Conservation (phyloP, 2,113 vertebrate genomes). For the Pyxicephalus adspersus region DNA sequence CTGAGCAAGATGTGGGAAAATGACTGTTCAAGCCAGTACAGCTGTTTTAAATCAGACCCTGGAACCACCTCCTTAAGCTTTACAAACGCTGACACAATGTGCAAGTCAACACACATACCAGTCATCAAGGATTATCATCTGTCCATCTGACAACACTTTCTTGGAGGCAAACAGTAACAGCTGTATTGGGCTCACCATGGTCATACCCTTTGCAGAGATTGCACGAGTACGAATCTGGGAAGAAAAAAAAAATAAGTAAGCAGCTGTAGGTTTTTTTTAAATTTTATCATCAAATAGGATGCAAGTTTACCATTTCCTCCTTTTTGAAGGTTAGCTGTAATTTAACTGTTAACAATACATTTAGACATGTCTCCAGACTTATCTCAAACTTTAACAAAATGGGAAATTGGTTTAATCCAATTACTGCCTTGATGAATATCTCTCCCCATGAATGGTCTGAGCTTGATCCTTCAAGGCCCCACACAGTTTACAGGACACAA, state of each 20-base stretch:
- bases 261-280: background rate
- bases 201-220: constrained; percentile 97
- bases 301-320: too few species aligned
- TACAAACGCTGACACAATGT: background rate
- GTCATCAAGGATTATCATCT: constrained; percentile 85
- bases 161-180: constrained; percentile 92
- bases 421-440: too few species aligned
- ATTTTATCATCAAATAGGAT: background rate
- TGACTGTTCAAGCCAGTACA: background rate
- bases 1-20: constrained; percentile 11
- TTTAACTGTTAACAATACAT: too few species aligned
- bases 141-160: constrained; percentile 84
- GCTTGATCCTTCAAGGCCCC: too few species aligned
- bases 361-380: too few species aligned
- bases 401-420: too few species aligned
- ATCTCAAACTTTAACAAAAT: too few species aligned
- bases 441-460: too few species aligned
- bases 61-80: background rate
- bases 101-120: constrained; percentile 74
- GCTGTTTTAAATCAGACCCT: constrained; percentile 25
- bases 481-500: too few species aligned
- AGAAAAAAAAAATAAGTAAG: constrained; percentile 37
- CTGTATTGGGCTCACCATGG: constrained; percentile 91
- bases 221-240: constrained; percentile 91
- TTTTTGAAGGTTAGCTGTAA: too few species aligned